Base-by-base conservation (phyloP, 2,113 vertebrate genomes). In the Pangasianodon hypophthalmus region DNA sequence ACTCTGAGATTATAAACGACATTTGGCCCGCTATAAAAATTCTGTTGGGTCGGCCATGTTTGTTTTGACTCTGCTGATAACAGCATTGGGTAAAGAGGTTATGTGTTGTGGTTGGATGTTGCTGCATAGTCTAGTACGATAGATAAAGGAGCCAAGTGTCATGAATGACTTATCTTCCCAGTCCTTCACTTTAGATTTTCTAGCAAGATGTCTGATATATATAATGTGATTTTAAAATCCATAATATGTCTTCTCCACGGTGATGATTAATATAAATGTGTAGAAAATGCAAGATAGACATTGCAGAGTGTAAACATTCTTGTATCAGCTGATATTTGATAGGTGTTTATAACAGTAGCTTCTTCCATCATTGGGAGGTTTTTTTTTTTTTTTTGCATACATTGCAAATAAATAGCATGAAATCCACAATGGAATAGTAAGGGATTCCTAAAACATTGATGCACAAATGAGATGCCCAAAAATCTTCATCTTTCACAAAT, bases 1-100 rank as follows among this genome's bases (percentile, higher is more conserved):
- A 19, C 44, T 82, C 91, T 84, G 87, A 92, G 83, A 92, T 95
- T 94, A 95, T 93, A 95, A 95, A 96, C 90, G 94, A 93, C 88
- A 87, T 88, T 79, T 79, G 75, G 67, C 73, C 60, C 18, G 32
- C 29, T 94, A 95, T 95, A 92, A 84, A 91, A 92, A 84, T 54
- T 44, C 90, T 84, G 90, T 87, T 91, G 46, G 86, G 82, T 81
- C 91, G 87, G 80, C 90, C 82, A 91, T 90, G 50, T 44, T 87
- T 92, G 92, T 91, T 90, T 50, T 69, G 79, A 67, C 75, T 41
- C 56, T 64, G 80, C 84, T 87, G 86, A 91, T 90, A 84, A 52
- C 41, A n/a, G n/a, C 6, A 32, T 50, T 62, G 75, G 80, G 87
- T 89, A 44, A 79, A 18, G 54, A 32, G 54, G 73, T 58, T 41